These are phyloP conservation scores for Drosophila cognata DNA, from an alignment of 2,888 invertebrate genomes.

Conservation along the genomic window DNA sequence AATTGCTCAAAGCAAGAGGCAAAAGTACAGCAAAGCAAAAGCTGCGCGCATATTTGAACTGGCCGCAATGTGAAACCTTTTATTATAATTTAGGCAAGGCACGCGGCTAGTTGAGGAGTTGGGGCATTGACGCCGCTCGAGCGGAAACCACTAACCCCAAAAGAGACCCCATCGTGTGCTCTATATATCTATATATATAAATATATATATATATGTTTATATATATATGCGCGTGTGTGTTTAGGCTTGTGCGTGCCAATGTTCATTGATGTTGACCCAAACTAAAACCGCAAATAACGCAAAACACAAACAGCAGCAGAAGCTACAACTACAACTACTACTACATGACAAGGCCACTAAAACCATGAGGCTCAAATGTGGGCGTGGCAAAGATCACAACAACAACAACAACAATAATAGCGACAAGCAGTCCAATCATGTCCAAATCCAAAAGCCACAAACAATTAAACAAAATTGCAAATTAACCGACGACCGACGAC, in stretches of 20 bases:
- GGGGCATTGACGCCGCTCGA: constrained; percentile 40
- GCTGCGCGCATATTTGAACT: constrained; percentile 55
- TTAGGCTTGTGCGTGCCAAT: constrained; percentile 54
- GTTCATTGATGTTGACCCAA: constrained; percentile 72
- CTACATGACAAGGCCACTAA: constrained; percentile 48
- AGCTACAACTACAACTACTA: constrained; percentile 38
- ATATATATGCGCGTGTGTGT: constrained; percentile 6
- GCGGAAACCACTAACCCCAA: constrained; percentile 67
- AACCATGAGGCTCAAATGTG: constrained; percentile 23
- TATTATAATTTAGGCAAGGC: constrained; percentile 75
- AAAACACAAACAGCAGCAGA: constrained; percentile 53
- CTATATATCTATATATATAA: neutral
- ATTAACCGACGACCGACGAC: constrained; percentile 61
- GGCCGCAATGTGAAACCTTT: constrained; percentile 73
- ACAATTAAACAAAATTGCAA: constrained; percentile 82
- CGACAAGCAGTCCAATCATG: constrained; percentile 62
- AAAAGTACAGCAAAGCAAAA: constrained; percentile 28
- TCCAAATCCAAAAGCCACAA: constrained; percentile 75
- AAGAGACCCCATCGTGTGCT: constrained; percentile 17
- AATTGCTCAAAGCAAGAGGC: constrained; percentile 68
- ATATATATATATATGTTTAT: neutral
- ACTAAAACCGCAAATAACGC: constrained; percentile 76
- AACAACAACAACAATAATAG: constrained; percentile 31
- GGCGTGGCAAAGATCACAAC: constrained; percentile 29
- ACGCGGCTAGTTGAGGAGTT: constrained; percentile 35